These are phyloP conservation scores for Onthophagus sagittarius DNA, from an alignment of 2,888 invertebrate genomes.

Conservation along the genomic window DNA sequence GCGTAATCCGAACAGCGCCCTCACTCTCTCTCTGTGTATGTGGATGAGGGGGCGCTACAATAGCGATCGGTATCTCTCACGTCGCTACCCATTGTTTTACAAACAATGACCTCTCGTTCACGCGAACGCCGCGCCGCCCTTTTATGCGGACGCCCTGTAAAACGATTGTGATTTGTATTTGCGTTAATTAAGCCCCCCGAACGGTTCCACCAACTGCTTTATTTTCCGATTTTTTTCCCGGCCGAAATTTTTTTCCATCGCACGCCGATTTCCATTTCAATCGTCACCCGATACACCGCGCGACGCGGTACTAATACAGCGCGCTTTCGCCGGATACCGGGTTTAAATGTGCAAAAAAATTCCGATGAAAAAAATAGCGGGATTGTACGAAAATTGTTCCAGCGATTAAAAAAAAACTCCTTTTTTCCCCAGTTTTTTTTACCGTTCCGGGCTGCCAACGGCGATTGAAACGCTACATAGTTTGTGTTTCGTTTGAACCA, in stretches of 20 bases:
- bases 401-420: neutral
- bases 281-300: neutral
- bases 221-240: neutral
- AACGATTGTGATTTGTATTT: slow-evolving; percentile 13
- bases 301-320: neutral
- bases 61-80: slow-evolving; percentile 9
- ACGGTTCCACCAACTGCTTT: neutral
- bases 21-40: neutral
- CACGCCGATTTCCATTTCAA: neutral
- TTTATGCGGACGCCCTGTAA: neutral
- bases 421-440: no score
- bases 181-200: slow-evolving; percentile 6
- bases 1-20: neutral
- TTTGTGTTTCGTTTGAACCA: neutral
- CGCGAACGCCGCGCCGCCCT: neutral
- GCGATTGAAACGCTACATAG: neutral
- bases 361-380: neutral
- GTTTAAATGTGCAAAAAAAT: neutral
- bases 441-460: no score
- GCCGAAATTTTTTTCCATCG: neutral
- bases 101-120: slow-evolving; percentile 8
- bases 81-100: slow-evolving; percentile 9
- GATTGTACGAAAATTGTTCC: neutral
- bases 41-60: neutral
- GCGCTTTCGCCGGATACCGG: neutral